Base-by-base conservation (phyloP, 2,113 vertebrate species). In the Hemicordylus capensis region DNA sequence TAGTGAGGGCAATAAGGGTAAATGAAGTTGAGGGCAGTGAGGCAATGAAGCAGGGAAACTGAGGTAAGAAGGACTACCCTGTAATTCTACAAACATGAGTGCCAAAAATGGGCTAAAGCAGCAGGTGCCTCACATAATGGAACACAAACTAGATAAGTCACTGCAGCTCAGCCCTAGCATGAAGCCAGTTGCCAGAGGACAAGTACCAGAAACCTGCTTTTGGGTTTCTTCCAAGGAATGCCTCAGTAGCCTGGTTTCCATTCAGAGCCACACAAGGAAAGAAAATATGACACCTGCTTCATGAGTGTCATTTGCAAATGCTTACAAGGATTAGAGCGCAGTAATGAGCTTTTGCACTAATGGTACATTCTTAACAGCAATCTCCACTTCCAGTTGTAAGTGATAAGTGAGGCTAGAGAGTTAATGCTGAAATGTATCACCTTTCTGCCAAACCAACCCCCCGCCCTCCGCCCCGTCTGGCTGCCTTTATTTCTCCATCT, bases 271-370 rank as follows among this genome's bases (percentile, higher is more conserved):
- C 17, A 48, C 24, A 67, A 67, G 42, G 39, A 44, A 37, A 15
- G 44, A 67, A 26, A 66, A 14, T 56, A 69, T 6, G 6, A 56
- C 89, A 84, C 84, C 88, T 87, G 10, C 28, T 91, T 54, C 46
- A 77, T 20, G 76, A 82, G 61, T 90, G 89, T 91, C 66, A 90
- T 81, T 92, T 87, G 88, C 89, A 92, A 93, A 92, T 85, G 44
- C 83, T 91, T 92, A 90, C 88, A 93, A 90, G 91, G 83, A 94
- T 93, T 94, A 89, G 83, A 88, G 51, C 0, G 0, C 0, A 0
- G 86, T 93, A 94, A 92, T 93, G 89, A 95, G 90, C 85, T 93
- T 93, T 91, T 81, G 42, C 91, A 85, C 80, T 91, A 92, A 92
- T 89, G 77, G 76, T 89, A 88, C 91, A 89, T 89, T 86, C 91